Evolutionary conservation across 2,888 invertebrate species (phyloP).

Genomic region (Machimus rusticus): DNA sequence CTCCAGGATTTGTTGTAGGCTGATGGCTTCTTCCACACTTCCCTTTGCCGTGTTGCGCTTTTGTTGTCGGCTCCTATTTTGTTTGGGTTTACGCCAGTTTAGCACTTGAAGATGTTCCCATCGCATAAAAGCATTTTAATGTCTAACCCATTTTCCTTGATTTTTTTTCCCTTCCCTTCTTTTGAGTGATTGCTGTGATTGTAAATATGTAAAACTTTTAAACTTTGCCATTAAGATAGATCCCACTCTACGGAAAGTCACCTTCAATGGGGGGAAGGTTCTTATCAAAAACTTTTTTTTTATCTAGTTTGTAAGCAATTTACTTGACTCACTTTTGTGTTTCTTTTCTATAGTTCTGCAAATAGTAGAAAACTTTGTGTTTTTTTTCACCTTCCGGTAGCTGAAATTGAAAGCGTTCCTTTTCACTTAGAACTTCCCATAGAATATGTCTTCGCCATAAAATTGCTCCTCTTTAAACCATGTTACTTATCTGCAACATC

Average conservation of each 20-base stretch:
- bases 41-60: constrained; percentile 33
- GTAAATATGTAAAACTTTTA: constrained; percentile 24
- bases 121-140: constrained; percentile 40
- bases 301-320: neutral
- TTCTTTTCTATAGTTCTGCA: neutral
- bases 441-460: neutral
- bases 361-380: neutral
- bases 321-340: neutral
- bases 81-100: constrained; percentile 26
- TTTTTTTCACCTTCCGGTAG: neutral
- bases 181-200: neutral
- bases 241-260: neutral
- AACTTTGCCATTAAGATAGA: constrained; percentile 7
- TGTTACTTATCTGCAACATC: neutral
- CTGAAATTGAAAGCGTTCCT: neutral
- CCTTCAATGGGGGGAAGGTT: neutral
- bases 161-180: neutral
- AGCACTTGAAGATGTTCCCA: constrained; percentile 22
- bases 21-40: neutral
- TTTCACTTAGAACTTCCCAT: neutral
- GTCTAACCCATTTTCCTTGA: constrained; percentile 15
- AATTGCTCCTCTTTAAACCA: neutral
- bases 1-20: neutral
- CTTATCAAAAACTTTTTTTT: neutral
- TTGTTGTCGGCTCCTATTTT: constrained; percentile 29